phyloP scores from a whole-genome alignment of 2,113 vertebrate species.

The Psilopogon haemacephalus region DNA sequence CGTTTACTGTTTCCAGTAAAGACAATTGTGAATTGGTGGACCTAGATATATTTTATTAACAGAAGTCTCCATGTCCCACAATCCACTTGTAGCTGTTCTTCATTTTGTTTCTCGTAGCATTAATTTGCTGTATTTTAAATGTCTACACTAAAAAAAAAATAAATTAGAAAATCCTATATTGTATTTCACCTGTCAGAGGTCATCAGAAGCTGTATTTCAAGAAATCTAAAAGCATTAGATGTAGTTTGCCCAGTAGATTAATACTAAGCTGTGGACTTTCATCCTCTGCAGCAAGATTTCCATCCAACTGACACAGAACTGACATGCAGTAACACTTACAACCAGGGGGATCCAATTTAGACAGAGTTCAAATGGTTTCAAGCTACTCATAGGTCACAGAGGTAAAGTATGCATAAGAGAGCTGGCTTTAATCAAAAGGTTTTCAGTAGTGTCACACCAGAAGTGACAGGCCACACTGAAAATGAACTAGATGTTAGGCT shows the following conservation, averaged over 20 bases:
- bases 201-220: conserved; percentile 67
- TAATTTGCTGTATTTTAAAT: conserved; percentile 55
- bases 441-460: conserved; percentile 47
- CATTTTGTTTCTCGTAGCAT: conserved; percentile 15
- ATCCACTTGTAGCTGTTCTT: neutral
- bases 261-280: conserved; percentile 60
- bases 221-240: conserved; percentile 59
- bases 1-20: conserved; percentile 22
- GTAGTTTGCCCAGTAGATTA: conserved; percentile 67
- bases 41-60: neutral
- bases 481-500: conserved; percentile 19
- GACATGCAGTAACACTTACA: conserved; percentile 54
- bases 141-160: conserved; percentile 29
- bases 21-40: neutral
- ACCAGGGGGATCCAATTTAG: conserved; percentile 56
- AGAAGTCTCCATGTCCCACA: neutral
- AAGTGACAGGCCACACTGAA: conserved; percentile 26
- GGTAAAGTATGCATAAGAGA: conserved; percentile 71
- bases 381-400: conserved; percentile 63
- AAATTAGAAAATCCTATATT: conserved; percentile 49
- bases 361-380: conserved; percentile 62
- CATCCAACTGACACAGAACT: conserved; percentile 65
- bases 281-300: conserved; percentile 52
- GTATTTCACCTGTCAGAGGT: conserved; percentile 59
- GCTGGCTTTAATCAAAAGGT: conserved; percentile 57